Conservation (phyloP, 2,113 vertebrate genomes). For the Chaetorhynchus papuensis region DNA sequence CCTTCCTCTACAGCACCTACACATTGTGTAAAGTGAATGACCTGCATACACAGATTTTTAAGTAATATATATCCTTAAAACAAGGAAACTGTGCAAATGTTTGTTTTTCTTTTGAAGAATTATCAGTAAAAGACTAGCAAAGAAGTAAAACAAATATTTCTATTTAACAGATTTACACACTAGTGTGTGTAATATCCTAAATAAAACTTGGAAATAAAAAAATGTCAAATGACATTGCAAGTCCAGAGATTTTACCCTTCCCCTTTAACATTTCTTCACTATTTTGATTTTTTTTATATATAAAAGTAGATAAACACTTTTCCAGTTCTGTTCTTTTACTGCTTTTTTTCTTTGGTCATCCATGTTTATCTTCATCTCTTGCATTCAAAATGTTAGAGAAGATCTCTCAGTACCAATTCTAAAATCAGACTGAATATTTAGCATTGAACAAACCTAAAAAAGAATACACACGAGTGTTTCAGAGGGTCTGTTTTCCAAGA, state of each 20-base stretch:
- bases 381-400: slow-evolving; percentile 70
- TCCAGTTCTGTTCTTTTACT: neutral
- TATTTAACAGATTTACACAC: neutral
- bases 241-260: neutral
- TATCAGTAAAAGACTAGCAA: neutral
- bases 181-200: neutral
- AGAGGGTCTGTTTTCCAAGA: neutral
- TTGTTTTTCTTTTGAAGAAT: neutral
- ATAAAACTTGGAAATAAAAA: neutral
- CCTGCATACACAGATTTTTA: neutral
- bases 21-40: neutral
- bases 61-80: neutral
- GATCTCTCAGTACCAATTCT: slow-evolving; percentile 25
- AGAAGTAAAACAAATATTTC: neutral
- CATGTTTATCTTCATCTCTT: slow-evolving; percentile 25
- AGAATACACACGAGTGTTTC: neutral
- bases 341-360: neutral
- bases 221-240: neutral
- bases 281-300: neutral
- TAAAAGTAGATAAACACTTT: neutral
- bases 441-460: slow-evolving; percentile 78
- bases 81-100: neutral
- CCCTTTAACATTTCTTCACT: neutral
- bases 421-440: slow-evolving; percentile 74
- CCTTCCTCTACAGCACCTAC: neutral